Base-by-base conservation (phyloP, 2,888 invertebrate species). In the Bombylius discolor region DNA sequence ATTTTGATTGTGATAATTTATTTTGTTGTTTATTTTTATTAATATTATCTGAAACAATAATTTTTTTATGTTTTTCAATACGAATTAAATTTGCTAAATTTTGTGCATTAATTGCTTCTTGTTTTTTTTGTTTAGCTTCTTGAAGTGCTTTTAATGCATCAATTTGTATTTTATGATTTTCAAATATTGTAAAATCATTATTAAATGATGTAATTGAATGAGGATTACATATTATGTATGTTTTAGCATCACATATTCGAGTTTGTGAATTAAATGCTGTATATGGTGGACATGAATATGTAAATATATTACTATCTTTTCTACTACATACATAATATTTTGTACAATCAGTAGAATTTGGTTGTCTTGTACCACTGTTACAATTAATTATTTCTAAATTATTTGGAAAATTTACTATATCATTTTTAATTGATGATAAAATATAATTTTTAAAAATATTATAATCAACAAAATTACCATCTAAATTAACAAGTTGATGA, bases 251-350 rank as follows among this genome's bases (percentile, higher is more conserved):
- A 55, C 78, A 78, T 5, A 75, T 70, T 56, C 73, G 70, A 5
- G 70, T 69, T 42, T 70, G 68, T 36, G 67, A 62, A 61, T 78
- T 78, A 59, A 78, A 78, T 0, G 73, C 78, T 0, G 78, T 78
- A 47, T 70, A 73, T 3, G 68, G 66, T 0, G 78, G 78, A 59
- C 78, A 78, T 3, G 72, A 67, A 61, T 77, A 78, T 23, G 75
- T 72, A 6, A 71, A 62, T 0, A 77, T 67, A 39, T 67, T 68
- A 8, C 74, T 71, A 52, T 70, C 72, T 58, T 70, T 71, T 34
- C 72, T 72, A 60, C 76, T 75, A 61, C 78, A 78, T 1, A 74
- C 73, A 59, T 76, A 78, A 59, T 78, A 78, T 36, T 69, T 76
- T 3, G 70, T 72, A 58, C 78, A 78, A 54, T 77, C 76, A 1